Evolutionary conservation across 2,113 vertebrate species (phyloP), one percentile per base, ranked within the genome.

Genomic region (Xenopus borealis): DNA sequence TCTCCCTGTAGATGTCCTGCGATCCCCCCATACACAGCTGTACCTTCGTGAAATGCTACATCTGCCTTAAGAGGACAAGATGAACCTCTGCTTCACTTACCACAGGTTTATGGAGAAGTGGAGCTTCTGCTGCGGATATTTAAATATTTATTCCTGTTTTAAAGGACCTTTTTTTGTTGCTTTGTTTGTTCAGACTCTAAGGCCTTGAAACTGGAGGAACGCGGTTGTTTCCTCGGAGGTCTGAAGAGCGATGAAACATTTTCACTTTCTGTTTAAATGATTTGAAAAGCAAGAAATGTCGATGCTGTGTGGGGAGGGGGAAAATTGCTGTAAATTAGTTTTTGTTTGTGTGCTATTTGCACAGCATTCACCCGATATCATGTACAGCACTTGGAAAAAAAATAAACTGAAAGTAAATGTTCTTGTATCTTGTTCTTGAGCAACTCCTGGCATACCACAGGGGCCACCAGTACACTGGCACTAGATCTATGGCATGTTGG

Each of bases 81-180:
- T 47, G 2, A 18, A 47, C 58, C 18, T 10, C 18, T 64, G 61
- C 59, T 69, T 76, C 66, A 55, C 59, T 55, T 20, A 1, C 67
- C 66, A 57, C 16, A 53, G 46, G 52, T 13, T n/a, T 53, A 18
- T 65, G 65, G 61, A 63, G 20, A 20, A 4, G 30, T 63, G 66
- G 47, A 70, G 58, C 59, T 62, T 76, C 62, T 66, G 18, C 23
- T 71, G 33, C 62, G 45, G 30, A 62, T 70, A 69, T 44, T 69
- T 53, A 69, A 63, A 76, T 76, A 70, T 75, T 69, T 75, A 75
- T 63, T 76, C 74, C 74, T 76, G 74, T 76, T 76, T 76, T 76
- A 76, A 70, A 76, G 74, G 74, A 76, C 17, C 4, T 11, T 75
- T 69, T 20, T 76, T 70, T 10, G 14, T 66, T 52, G 8, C 33